These are phyloP conservation scores for Charina bottae DNA, from an alignment of 2,113 vertebrate species.

Conservation along the genomic window DNA sequence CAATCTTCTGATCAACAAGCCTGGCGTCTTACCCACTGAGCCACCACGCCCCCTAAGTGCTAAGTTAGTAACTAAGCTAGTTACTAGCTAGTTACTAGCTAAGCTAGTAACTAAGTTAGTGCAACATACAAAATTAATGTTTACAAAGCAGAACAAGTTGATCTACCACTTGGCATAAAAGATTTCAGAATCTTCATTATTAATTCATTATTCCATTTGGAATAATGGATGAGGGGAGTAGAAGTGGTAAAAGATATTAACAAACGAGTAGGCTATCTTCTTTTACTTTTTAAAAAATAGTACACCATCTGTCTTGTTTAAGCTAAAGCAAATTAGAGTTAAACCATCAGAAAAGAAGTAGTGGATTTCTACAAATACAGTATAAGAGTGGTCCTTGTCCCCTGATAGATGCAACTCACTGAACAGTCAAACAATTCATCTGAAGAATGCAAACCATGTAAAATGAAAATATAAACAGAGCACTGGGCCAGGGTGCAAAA, in stretches of 20 bases:
- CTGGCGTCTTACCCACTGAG: too few species aligned
- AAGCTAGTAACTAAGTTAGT: too few species aligned
- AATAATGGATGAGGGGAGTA: constrained; percentile 22
- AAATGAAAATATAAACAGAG: constrained; percentile 44
- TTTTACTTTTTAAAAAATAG: constrained; percentile 51
- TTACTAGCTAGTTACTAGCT: too few species aligned
- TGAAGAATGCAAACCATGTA: constrained; percentile 38
- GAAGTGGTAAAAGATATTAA: constrained; percentile 36
- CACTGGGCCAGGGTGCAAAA: constrained; percentile 18
- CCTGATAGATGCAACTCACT: constrained; percentile 2
- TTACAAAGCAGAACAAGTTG: neutral
- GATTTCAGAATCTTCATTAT: constrained; percentile 40
- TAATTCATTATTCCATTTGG: neutral
- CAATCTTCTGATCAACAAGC: too few species aligned
- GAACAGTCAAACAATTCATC: constrained; percentile 26
- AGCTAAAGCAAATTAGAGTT: constrained; percentile 34
- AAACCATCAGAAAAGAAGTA: neutral
- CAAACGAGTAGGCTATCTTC: constrained; percentile 44
- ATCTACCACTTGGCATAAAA: constrained; percentile 17
- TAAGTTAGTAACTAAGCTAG: too few species aligned
- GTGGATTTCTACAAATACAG: constrained; percentile 43
- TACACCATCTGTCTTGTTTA: neutral
- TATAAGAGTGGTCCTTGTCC: constrained; percentile 19
- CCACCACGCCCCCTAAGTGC: too few species aligned
- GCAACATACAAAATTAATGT: neutral